Conservation (phyloP, 2,797 vertebrate genomes). For the Novumbra hubbsi region DNA sequence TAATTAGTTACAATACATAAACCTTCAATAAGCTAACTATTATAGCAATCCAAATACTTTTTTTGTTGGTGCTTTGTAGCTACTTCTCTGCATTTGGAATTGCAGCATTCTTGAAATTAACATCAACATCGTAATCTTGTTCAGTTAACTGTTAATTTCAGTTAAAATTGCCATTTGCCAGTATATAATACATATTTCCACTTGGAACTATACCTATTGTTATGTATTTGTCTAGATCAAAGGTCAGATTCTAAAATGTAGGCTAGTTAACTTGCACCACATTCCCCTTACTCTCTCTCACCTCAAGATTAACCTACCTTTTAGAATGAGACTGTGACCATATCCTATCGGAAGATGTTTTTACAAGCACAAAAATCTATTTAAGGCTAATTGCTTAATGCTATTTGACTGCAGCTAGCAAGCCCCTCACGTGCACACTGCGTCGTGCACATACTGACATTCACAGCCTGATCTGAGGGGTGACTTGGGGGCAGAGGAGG, state of each 20-base stretch:
- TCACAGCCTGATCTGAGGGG: background rate
- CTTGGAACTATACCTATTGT: too few relatives aligned
- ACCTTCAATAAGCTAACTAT: background rate
- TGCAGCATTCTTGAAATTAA: background rate
- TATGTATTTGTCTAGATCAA: background rate
- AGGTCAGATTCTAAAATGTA: conserved; percentile 3
- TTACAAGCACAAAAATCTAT: conserved; percentile 30
- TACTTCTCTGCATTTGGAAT: background rate
- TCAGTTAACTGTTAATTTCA: too few relatives aligned
- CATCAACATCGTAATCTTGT: background rate
- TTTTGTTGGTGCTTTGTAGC: too few relatives aligned
- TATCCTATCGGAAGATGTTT: conserved; percentile 24
- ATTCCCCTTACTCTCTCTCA: conserved; percentile 23
- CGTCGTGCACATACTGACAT: background rate
- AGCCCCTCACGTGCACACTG: background rate
- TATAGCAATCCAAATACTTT: too few relatives aligned
- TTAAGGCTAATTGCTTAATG: conserved; percentile 44
- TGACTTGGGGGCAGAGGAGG: background rate
- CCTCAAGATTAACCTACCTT: background rate
- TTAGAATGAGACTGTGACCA: background rate
- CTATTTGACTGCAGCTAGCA: conserved; percentile 24
- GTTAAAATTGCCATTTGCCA: too few relatives aligned
- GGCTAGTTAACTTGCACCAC: background rate
- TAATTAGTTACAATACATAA: background rate
- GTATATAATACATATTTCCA: too few relatives aligned